Evolutionary conservation across 1,140 invertebrate genomes (phyloP).

Genomic region (Scaptomyza hsui): DNA sequence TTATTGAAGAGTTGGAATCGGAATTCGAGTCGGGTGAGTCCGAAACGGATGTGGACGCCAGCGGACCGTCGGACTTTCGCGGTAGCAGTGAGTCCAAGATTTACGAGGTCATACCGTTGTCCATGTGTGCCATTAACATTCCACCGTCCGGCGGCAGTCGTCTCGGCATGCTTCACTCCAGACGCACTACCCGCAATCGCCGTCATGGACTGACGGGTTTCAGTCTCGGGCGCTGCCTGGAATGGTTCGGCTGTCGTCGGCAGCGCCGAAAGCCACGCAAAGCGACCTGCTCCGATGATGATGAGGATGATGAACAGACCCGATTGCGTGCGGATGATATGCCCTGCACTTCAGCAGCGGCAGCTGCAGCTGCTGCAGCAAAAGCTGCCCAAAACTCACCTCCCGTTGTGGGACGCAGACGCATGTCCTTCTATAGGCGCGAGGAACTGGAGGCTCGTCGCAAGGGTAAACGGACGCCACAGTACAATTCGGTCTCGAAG

Average conservation of each 20-base stretch:
- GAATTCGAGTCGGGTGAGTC: constrained; percentile 86
- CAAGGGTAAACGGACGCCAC: constrained; percentile 86
- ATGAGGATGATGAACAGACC: constrained; percentile 75
- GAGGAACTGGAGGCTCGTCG: constrained; percentile 82
- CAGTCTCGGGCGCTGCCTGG: constrained; percentile 56
- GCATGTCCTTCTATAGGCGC: constrained; percentile 78
- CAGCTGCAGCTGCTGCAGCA: constrained; percentile 52
- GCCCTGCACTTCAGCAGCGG: constrained; percentile 60
- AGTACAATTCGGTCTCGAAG: constrained; percentile 92
- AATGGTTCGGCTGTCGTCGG: constrained; percentile 54
- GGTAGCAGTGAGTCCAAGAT: constrained; percentile 75
- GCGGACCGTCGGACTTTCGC: constrained; percentile 59
- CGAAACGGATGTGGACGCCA: constrained; percentile 84
- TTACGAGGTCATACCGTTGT: constrained; percentile 79
- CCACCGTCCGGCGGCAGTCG: constrained; percentile 49
- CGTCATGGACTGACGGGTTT: constrained; percentile 45
- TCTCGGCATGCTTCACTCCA: constrained; percentile 54
- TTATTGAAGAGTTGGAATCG: constrained; percentile 86
- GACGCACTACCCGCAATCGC: constrained; percentile 54
- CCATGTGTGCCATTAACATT: constrained; percentile 78
- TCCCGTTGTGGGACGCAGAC: constrained; percentile 58
- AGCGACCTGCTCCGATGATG: constrained; percentile 58
- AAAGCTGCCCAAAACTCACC: constrained; percentile 41
- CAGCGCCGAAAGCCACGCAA: constrained; percentile 19
- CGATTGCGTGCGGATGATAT: constrained; percentile 61